Evolutionary conservation across 2,797 vertebrate genomes (phyloP).

Genomic region (Lerista edwardsae): DNA sequence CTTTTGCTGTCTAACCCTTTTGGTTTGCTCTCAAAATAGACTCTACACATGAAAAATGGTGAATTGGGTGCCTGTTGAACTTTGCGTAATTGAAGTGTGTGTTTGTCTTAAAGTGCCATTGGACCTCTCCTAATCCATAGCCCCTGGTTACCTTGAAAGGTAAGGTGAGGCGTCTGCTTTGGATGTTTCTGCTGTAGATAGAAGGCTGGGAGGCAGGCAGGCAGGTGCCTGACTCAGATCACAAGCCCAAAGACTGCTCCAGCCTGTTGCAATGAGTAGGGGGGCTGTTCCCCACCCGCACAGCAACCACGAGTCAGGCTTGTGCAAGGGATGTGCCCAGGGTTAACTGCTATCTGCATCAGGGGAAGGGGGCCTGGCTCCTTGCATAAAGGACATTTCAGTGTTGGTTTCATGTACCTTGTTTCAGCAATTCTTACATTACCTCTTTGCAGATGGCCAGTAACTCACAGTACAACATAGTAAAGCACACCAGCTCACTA

Average conservation of each 20-base stretch:
- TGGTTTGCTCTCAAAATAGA: not conserved
- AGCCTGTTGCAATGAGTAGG: no score
- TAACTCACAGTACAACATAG: no score
- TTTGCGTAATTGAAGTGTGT: not conserved
- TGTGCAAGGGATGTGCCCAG: not conserved
- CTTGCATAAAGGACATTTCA: no score
- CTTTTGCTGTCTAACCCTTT: conserved; percentile 17
- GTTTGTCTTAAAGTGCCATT: not conserved
- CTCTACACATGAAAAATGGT: not conserved
- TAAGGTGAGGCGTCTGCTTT: not conserved
- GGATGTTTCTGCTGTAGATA: not conserved
- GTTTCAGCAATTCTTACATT: no score
- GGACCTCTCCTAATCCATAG: not conserved
- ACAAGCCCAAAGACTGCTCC: not conserved
- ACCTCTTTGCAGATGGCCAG: no score
- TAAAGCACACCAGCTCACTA: no score
- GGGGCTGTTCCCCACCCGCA: no score
- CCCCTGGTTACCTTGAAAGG: not conserved
- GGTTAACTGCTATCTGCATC: no score
- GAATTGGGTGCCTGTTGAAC: not conserved
- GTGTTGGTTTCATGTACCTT: no score
- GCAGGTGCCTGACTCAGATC: not conserved
- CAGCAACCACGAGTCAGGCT: not conserved
- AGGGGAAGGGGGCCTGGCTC: no score
- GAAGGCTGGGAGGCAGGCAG: not conserved